Evolutionary conservation across 1,140 invertebrate genomes (phyloP).

Genomic region (Melitaea cinxia): DNA sequence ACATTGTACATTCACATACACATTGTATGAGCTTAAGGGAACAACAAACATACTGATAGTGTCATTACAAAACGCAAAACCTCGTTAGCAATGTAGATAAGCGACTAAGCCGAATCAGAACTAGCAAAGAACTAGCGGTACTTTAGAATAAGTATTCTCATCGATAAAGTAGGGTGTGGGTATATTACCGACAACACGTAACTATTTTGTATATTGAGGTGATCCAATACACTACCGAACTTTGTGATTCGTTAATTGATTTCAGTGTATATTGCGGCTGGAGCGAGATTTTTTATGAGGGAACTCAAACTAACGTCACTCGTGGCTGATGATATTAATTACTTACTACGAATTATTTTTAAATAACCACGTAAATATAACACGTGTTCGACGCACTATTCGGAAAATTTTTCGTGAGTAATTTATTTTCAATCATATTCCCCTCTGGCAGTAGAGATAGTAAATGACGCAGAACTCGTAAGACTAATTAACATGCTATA

Average conservation of each 20-base stretch:
- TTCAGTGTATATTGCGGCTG: not conserved
- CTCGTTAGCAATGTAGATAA: constrained; percentile 48
- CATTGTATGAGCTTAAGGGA: constrained; percentile 42
- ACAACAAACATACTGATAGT: constrained; percentile 54
- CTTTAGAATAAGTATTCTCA: not conserved
- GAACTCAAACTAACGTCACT: not conserved
- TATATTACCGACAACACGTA: not conserved
- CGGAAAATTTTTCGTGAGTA: not conserved
- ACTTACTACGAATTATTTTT: not conserved
- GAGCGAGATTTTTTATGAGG: not conserved
- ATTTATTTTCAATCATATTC: not conserved
- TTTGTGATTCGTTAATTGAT: not conserved
- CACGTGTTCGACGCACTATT: not conserved
- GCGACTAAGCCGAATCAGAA: constrained; percentile 8
- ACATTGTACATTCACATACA: too few relatives aligned
- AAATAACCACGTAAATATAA: not conserved
- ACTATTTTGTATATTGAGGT: not conserved
- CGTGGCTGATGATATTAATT: not conserved
- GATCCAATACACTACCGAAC: not conserved
- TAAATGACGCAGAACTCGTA: constrained; percentile 9
- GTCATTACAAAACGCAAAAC: constrained; percentile 46
- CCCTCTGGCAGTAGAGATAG: not conserved
- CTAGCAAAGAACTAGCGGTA: not conserved
- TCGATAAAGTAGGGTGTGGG: not conserved
- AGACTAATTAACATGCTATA: not conserved